Evolutionary conservation across 1,140 invertebrate species (phyloP), one percentile per base, ranked within the genome.

Genomic region (Matsumurasca onukii): DNA sequence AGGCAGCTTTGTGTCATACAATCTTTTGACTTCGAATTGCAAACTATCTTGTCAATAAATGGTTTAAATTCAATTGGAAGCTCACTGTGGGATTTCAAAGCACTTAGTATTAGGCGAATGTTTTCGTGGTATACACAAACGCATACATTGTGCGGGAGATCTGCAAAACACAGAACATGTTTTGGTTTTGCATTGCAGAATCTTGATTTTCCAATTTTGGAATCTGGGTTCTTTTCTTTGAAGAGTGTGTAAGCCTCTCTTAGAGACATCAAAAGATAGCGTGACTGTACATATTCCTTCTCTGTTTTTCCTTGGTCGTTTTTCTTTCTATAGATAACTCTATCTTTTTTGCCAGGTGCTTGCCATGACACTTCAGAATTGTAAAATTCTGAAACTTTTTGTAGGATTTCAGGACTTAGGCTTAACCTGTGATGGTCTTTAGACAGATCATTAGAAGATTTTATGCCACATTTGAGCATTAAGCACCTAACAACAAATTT

Each of bases 151-250:
- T 52, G 49, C 20, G 49, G 49, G 22, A 22, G 12, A 17, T 52
- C 22, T 22, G 12, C 49, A 52, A 52, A 52, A 52, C 49, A 52
- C 49, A 52, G 12, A 52, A 12, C 3, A 22, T 52, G 49, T 52
- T 52, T 52, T 17, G 49, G 49, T 22, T 52, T 52, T 52, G 22
- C 3, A 22, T 52, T 52, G 22, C 49, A 52, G 49, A 52, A 52
- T 22, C 17, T 52, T 12, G 49, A 52, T 52, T 52, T 52, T 12
- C 20, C 49, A 52, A 5, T 3, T 17, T 12, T 20, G 20, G 3
- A 5, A 22, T 52, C 22, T 12, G 49, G 49, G 22, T 52, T 5
- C 22, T 52, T 52, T 52, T 52, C 49, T 52, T 52, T 52, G 22
- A 52, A 52, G 22, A 52, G 5, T 22, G 3, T 22, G 3, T 52